A percentile compares a stretch with the other conserved stretches of the same genome.
phyloP scores from a whole-genome alignment of 2,797 vertebrate genomes.

The Chrosomus eos region DNA sequence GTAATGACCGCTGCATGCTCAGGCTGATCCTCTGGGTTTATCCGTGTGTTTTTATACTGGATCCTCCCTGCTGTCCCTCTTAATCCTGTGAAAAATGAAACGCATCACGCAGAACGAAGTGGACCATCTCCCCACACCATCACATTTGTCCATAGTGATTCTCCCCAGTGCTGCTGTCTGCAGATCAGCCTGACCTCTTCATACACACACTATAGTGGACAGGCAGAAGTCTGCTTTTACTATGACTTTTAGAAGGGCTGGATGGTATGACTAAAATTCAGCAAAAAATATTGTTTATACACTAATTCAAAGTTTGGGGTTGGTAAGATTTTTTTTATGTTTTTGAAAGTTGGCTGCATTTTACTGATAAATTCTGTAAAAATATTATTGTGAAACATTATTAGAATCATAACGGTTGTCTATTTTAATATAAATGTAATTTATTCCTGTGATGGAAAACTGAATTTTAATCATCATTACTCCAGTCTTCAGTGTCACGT shows the following conservation, averaged over 20 bases:
- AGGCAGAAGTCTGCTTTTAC: neutral
- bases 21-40: constrained; percentile 60
- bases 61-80: constrained; percentile 32
- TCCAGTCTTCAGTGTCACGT: neutral
- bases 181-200: constrained; percentile 5
- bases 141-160: constrained; percentile 42
- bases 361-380: neutral
- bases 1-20: constrained; percentile 84
- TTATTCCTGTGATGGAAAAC: neutral
- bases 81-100: constrained; percentile 22
- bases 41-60: constrained; percentile 65
- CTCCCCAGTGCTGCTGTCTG: constrained; percentile 47
- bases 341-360: neutral
- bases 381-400: neutral
- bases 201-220: neutral
- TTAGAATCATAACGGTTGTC: neutral
- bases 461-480: neutral
- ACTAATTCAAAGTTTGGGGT: neutral
- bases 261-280: neutral
- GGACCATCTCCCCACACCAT: constrained; percentile 19
- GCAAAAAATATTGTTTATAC: neutral
- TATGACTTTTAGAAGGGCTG: neutral
- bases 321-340: neutral
- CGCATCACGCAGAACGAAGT: neutral
- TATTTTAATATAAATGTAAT: neutral